Base-by-base conservation (phyloP, 2,797 vertebrate species). In the Syngnathus rostellatus region DNA sequence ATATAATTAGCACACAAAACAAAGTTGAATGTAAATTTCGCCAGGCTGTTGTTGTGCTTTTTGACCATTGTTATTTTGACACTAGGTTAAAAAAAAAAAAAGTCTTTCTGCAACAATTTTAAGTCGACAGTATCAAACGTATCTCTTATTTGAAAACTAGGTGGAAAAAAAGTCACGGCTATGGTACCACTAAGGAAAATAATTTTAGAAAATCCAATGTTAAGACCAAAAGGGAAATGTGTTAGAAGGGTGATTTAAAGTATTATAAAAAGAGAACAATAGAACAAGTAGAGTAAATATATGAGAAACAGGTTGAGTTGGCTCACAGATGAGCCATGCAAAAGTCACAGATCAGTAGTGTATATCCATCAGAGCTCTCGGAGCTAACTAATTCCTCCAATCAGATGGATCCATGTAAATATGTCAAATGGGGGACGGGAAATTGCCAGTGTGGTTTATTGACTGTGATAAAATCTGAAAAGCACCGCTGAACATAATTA, bases 381-480 rank as follows among this genome's bases (percentile, higher is more conserved):
- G 93, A 92, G 93, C 93, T 95, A 88, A 94, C 94, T 95, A 95
- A 96, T 96, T 95, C 94, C 94, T 94, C 94, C 94, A 95, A 97
- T 97, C 94, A 94, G 93, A 96, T 95, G 94, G 94, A 94, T 95
- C 94, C 94, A 93, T 97, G 95, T 96, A 97, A 96, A 97, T 97
- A 97, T 96, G 94, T 97, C 95, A 96, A 94, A 96, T 93, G 94
- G 94, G 86, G 94, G 94, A 95, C 93, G 93, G 83, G 86, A 94
- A 96, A 96, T 96, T 97, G 95, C 94, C 93, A 95, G 93, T 94
- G 94, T 93, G 92, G 94, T 95, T 97, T 95, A 96, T 97, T 97
- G 94, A 95, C 94, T 95, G 94, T 95, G 95, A 96, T 96, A 95
- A 96, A 96, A 96, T 95, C 94, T 96, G 94, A 96, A 96, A 96